Conservation (phyloP, 2,888 invertebrate genomes). For the Idaea straminata region DNA sequence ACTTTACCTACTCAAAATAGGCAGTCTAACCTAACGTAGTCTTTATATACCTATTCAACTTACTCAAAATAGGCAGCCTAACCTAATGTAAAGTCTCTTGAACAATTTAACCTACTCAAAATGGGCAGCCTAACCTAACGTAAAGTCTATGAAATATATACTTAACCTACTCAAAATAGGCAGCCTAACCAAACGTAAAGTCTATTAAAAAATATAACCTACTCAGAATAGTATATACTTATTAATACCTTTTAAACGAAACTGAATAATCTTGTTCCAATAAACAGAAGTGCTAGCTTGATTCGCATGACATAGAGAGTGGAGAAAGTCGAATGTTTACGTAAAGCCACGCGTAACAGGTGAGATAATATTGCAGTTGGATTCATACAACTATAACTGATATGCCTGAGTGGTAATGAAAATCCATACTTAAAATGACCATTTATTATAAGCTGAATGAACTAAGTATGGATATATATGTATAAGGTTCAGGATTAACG, state of each 20-base stretch:
- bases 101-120: too few relatives aligned
- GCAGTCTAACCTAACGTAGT: too few relatives aligned
- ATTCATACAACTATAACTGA: constrained; percentile 9
- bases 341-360: constrained; percentile 46
- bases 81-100: too few relatives aligned
- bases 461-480: not conserved
- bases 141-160: too few relatives aligned
- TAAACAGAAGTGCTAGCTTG: constrained; percentile 12
- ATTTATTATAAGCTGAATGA: not conserved
- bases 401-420: constrained; percentile 1
- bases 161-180: too few relatives aligned
- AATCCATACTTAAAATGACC: not conserved
- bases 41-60: too few relatives aligned
- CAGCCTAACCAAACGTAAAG: too few relatives aligned
- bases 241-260: not conserved
- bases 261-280: not conserved
- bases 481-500: too few relatives aligned
- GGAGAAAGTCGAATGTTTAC: constrained; percentile 55
- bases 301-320: constrained; percentile 39
- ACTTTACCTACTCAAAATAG: too few relatives aligned
- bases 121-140: too few relatives aligned
- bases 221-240: not conserved
- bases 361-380: constrained; percentile 38
- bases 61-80: too few relatives aligned
- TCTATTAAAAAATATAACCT: too few relatives aligned